Evolutionary conservation across 2,888 invertebrate species (phyloP).

Genomic region (Orthosia gothica): DNA sequence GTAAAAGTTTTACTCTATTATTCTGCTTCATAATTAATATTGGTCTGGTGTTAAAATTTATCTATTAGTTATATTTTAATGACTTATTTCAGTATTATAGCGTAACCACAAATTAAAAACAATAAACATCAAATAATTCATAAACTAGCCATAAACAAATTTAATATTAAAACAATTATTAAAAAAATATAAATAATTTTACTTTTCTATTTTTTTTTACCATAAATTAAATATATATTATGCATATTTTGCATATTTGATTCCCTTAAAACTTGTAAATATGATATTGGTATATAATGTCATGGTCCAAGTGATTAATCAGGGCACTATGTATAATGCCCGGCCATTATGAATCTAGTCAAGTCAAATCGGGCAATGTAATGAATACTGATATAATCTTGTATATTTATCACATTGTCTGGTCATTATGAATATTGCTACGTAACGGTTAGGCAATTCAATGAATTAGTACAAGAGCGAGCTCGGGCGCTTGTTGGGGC

Average conservation of each 20-base stretch:
- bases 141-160: not conserved
- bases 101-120: not conserved
- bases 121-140: constrained; percentile 2
- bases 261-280: constrained; percentile 4
- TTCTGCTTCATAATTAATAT: constrained; percentile 2
- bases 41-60: constrained; percentile 13
- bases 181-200: constrained; percentile 16
- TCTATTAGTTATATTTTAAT: not conserved
- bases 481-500: no score
- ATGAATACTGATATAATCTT: no score
- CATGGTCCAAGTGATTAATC: no score
- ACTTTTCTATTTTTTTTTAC: constrained; percentile 12
- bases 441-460: no score
- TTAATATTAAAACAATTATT: constrained; percentile 16
- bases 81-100: constrained; percentile 2
- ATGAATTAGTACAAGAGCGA: no score
- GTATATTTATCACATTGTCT: no score
- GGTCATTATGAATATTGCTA: no score
- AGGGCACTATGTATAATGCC: no score
- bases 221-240: constrained; percentile 8
- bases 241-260: not conserved
- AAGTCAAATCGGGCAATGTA: no score
- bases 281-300: not conserved
- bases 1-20: not conserved
- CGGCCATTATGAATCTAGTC: no score